These are phyloP conservation scores for Paramacrobiotus metropolitanus DNA, from an alignment of 1,140 invertebrate genomes.

Conservation along the genomic window DNA sequence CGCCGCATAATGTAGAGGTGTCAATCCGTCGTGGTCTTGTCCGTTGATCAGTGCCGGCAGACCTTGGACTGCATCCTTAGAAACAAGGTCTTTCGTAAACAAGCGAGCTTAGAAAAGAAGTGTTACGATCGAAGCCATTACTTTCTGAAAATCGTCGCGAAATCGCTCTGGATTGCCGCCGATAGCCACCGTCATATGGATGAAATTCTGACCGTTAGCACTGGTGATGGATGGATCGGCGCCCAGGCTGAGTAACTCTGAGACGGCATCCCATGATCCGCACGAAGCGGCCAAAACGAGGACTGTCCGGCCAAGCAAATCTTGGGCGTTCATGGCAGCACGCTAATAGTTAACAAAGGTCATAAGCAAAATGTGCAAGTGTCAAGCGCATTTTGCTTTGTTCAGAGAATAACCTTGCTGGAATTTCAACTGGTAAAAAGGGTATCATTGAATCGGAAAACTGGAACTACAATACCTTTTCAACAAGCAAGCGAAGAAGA, in stretches of 20 bases:
- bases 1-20: not conserved
- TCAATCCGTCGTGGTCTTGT: not conserved
- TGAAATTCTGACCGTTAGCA: not conserved
- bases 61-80: not conserved
- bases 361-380: no score
- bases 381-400: no score
- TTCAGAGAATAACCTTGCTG: no score
- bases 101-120: not conserved
- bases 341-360: no score
- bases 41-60: not conserved
- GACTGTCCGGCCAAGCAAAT: not conserved
- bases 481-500: constrained; percentile 20
- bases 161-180: not conserved
- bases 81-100: not conserved
- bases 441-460: no score
- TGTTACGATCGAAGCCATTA: not conserved
- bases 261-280: not conserved
- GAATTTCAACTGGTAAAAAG: no score
- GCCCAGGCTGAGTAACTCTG: not conserved
- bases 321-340: no score
- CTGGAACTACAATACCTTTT: constrained; percentile 16
- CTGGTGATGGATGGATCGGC: not conserved
- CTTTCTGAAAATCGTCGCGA: not conserved
- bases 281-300: not conserved
- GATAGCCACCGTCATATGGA: not conserved